Percentiles rank a stretch among this genome's conserved stretches.
Conservation (phyloP, 2,888 invertebrate genomes). For the Lasioglossum leucozonium region DNA sequence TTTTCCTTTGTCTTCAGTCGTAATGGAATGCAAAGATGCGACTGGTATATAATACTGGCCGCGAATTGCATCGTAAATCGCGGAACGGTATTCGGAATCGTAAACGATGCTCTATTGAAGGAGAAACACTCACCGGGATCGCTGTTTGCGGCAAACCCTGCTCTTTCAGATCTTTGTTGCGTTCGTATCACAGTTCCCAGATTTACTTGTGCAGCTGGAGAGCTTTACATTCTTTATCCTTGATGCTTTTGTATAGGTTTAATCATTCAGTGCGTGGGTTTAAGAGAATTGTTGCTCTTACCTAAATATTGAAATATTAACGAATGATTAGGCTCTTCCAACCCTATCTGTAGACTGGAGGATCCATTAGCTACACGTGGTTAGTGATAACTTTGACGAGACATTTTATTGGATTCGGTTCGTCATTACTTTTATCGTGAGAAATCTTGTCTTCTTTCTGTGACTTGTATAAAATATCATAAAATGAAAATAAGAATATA, state of each 20-base stretch:
- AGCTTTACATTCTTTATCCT: not conserved
- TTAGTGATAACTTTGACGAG: too few relatives aligned
- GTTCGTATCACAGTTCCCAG: not conserved
- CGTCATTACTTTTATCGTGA: too few relatives aligned
- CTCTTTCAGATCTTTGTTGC: not conserved
- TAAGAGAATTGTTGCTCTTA: not conserved
- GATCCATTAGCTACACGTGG: too few relatives aligned
- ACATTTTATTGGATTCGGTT: too few relatives aligned
- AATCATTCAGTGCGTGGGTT: not conserved
- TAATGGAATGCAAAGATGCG: conserved; percentile 37
- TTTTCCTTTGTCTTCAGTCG: conserved; percentile 12
- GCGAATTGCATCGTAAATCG: conserved; percentile 44
- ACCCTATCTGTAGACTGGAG: too few relatives aligned
- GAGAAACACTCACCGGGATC: not conserved
- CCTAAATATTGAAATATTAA: too few relatives aligned
- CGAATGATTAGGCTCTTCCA: too few relatives aligned
- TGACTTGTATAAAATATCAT: not conserved
- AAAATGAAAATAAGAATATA: not conserved
- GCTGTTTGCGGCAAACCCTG: not conserved
- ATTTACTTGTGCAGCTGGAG: not conserved
- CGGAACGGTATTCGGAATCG: conserved; percentile 17
- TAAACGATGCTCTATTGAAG: not conserved
- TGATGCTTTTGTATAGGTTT: not conserved
- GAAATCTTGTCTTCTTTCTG: too few relatives aligned
- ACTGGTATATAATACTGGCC: conserved; percentile 27